Evolutionary conservation across 2,888 invertebrate species (phyloP), one percentile per base, ranked within the genome.

Genomic region (Drosophila tanythrix): DNA sequence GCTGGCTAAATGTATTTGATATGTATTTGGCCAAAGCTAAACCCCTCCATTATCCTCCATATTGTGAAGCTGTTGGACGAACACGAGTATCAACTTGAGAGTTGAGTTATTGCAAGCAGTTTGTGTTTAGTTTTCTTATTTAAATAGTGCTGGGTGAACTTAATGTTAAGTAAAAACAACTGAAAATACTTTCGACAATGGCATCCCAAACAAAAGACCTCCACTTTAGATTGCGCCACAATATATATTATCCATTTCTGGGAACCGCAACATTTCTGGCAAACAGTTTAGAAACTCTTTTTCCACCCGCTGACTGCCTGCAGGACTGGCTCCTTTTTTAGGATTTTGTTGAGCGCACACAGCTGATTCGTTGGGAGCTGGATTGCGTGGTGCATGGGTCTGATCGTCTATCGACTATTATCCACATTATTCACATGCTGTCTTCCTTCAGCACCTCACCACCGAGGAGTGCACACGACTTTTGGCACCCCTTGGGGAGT

Each of bases 391-490:
- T 62, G 58, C 57, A 64, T 61, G 67, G 58, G 55, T 59, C 67
- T 81, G 78, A 78, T 82, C 79, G 82, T 74, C 78, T 78, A 78
- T 78, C 73, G 79, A 82, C 74, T 78, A 73, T 82, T 77, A 79
- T 74, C 64, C 76, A 74, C 75, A 76, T 76, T 76, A 81, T 78
- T 78, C 82, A 81, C 82, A 77, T 72, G 61, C 55, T 31, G 15
- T 46, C 53, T 11, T 21, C 18, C 21, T 52, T 18, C 27, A 21
- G 7, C 15, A 4, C 21, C 33, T 43, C 36, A 11, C 36, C 36
- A 8, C 31, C n/a, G 27, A 36, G 27, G 18, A 6, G 2, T 36
- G 25, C 31, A 21, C 61, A n/a, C 27, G 33, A 27, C 50, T 38
- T 25, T 10, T 11, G 27, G 52, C 33, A 29, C 36, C 58, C 51